These are phyloP conservation scores for Mormyrus iriodes DNA, from an alignment of 2,113 vertebrate genomes.

Conservation along the genomic window DNA sequence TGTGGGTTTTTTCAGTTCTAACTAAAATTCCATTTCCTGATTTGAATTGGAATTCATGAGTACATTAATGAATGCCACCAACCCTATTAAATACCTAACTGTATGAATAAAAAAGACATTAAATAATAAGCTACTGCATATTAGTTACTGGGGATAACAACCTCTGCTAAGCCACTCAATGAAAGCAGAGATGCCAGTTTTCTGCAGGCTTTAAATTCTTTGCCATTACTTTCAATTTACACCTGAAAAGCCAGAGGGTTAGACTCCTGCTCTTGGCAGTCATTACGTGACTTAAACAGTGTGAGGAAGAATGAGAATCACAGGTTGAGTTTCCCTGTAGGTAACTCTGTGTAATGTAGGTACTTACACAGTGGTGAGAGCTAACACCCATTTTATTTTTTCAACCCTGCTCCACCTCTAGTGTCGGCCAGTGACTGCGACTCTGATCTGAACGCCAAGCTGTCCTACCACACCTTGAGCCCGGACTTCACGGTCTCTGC, in stretches of 20 bases:
- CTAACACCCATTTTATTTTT: background rate
- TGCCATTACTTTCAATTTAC: background rate
- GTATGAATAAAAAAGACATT: background rate
- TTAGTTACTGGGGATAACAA: background rate
- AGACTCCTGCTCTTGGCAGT: background rate
- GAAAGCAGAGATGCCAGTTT: background rate
- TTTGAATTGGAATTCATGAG: background rate
- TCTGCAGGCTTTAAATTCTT: background rate
- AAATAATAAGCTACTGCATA: background rate
- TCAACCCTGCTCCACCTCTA: slow-evolving; percentile 32
- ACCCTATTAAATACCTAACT: background rate
- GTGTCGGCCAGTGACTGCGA: slow-evolving; percentile 82
- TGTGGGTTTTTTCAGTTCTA: background rate
- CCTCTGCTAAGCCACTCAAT: background rate
- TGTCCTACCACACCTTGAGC: slow-evolving; percentile 75
- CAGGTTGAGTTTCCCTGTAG: background rate
- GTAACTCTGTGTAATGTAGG: background rate
- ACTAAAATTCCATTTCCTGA: background rate
- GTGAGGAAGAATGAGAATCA: background rate
- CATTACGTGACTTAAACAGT: background rate
- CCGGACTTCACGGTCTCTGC: slow-evolving; percentile 76
- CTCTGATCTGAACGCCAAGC: slow-evolving; percentile 70
- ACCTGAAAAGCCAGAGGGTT: background rate
- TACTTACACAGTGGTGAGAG: background rate
- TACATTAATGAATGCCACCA: background rate